A percentile compares a stretch with the other conserved stretches of the same genome.
Evolutionary conservation across 2,113 vertebrate species (phyloP).

Genomic region (Corynorhinus townsendii): DNA sequence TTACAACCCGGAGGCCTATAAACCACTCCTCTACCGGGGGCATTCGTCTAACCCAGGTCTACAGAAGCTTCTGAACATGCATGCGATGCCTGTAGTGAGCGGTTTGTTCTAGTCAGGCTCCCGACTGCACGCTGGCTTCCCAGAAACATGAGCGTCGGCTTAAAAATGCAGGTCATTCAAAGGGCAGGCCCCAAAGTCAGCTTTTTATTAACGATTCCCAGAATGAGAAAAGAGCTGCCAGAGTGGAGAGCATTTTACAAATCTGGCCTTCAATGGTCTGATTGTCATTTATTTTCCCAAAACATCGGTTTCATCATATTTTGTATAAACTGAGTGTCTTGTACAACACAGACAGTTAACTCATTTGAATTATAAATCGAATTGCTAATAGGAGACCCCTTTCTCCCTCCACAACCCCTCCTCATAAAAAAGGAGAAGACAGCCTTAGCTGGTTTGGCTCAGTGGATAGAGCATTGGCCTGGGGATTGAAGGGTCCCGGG

Average conservation of each 20-base stretch:
- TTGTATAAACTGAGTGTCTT: neutral
- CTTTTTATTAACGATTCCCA: neutral
- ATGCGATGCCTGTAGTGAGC: neutral
- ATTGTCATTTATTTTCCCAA: neutral
- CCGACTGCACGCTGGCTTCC: neutral
- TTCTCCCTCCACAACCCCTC: accelerated
- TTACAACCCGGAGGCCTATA: neutral
- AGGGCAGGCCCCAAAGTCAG: neutral
- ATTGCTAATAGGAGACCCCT: neutral
- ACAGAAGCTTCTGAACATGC: neutral
- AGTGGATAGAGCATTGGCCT: no score
- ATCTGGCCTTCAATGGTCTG: neutral
- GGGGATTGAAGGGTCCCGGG: no score
- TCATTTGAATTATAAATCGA: neutral
- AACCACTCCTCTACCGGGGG: accelerated
- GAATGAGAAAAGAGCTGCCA: neutral
- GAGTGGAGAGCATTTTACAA: neutral
- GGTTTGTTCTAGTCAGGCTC: neutral
- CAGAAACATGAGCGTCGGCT: neutral
- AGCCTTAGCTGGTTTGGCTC: no score
- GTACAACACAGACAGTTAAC: neutral
- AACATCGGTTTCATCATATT: neutral
- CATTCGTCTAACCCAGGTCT: neutral
- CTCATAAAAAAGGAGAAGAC: neutral
- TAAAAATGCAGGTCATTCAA: neutral